Evolutionary conservation across 2,113 vertebrate genomes (phyloP).

Genomic region (Oceanodroma tethys): DNA sequence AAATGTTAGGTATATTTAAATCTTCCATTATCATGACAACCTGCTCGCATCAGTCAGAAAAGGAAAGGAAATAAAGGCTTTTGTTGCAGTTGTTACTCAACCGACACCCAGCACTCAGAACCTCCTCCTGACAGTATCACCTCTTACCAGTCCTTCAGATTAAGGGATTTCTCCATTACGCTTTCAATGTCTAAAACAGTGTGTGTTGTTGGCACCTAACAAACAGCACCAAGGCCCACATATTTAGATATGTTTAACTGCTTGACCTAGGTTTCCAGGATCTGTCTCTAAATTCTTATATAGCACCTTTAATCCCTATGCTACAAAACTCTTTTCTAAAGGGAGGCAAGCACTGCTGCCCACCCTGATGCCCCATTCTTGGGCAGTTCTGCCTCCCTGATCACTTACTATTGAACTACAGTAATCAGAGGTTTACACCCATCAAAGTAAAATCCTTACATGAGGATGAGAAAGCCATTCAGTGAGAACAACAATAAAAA

Average conservation of each 20-base stretch:
- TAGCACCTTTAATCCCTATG: background rate
- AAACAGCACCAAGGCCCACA: background rate
- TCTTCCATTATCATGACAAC: background rate
- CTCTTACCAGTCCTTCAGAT: background rate
- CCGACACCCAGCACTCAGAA: background rate
- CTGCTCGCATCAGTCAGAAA: background rate
- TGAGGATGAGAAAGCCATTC: background rate
- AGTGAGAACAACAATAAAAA: background rate
- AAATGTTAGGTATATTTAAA: background rate
- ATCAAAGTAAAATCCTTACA: background rate
- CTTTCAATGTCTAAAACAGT: background rate
- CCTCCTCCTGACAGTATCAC: background rate
- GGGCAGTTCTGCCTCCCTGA: background rate
- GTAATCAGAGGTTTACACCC: background rate
- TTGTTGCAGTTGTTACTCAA: background rate
- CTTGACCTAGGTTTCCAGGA: background rate
- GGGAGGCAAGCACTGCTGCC: background rate
- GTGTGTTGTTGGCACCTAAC: background rate
- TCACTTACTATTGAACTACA: background rate
- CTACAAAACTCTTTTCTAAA: background rate
- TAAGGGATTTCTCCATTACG: fast-evolving
- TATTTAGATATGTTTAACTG: background rate
- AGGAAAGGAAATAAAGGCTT: background rate
- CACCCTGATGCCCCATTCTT: background rate
- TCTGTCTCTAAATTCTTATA: background rate